Base-by-base conservation (phyloP, 2,797 vertebrate genomes). In the Oryzias dopingdopingensis region DNA sequence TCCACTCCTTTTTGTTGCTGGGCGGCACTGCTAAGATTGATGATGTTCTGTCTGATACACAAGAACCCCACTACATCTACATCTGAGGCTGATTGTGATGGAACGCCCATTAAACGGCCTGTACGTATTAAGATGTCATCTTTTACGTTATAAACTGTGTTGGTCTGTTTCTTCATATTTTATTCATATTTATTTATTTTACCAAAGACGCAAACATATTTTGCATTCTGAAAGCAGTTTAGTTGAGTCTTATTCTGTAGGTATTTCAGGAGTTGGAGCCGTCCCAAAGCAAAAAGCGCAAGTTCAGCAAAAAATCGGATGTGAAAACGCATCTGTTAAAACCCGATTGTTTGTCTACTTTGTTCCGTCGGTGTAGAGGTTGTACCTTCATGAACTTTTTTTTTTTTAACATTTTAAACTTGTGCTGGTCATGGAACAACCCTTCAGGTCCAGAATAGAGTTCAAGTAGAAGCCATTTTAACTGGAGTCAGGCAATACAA, bases 11-110 rank as follows among this genome's bases (percentile, higher is more conserved):
- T 90, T 89, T 87, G 87, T 86, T 88, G 86, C 70, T 56, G 71
- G 80, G 84, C 80, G 83, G 82, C 20, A 15, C 71, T 44, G 49
- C 77, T 69, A 88, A 93, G 91, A 93, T 93, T 92, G 90, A 93
- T 92, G 90, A 89, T 80, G 70, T 74, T 62, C 72, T 79, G 81
- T 78, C 81, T 79, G 78, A 88, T 82, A 82, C 75, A 81, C 74
- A 76, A 82, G 85, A 79, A 87, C 79, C 81, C 82, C 70, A 88
- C 90, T 91, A 88, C 85, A 91, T 91, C 91, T 91, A 86, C 83
- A 91, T 91, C 85, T 79, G 59, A 76, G 79, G 74, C 79, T 91
- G 90, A 92, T 92, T 90, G 86, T 91, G 91, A 93, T 85, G 84
- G 87, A 93, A 84, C 81, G 73, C 82, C 90, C 86, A 89, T 89